Evolutionary conservation across 1,140 invertebrate genomes (phyloP).

Genomic region (Drosophila auraria): DNA sequence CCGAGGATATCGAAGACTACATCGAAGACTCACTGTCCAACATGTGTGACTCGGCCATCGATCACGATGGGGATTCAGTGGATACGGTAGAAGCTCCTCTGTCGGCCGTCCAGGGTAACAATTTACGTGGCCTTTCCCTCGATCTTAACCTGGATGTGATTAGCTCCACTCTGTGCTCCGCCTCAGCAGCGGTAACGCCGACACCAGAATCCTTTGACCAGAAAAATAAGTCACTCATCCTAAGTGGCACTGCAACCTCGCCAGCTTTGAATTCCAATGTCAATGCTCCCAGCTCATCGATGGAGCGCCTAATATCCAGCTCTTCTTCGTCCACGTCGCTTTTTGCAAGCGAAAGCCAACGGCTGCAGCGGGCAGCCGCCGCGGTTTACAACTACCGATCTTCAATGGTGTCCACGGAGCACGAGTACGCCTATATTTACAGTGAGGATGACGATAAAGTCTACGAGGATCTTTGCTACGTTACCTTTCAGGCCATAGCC

Average conservation of each 20-base stretch:
- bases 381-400: slow-evolving; percentile 78
- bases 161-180: not conserved
- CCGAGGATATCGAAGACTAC: slow-evolving; percentile 81
- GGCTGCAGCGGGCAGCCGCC: slow-evolving; percentile 71
- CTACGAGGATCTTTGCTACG: slow-evolving; percentile 95
- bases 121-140: slow-evolving; percentile 42
- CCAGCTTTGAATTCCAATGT: slow-evolving; percentile 1
- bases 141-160: slow-evolving; percentile 47
- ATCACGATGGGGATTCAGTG: slow-evolving; percentile 8
- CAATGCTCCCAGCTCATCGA: slow-evolving; percentile 1
- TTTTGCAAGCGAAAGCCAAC: slow-evolving; percentile 68
- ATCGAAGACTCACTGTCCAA: slow-evolving; percentile 77
- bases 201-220: slow-evolving; percentile 47
- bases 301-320: slow-evolving; percentile 22
- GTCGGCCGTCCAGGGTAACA: slow-evolving; percentile 24
- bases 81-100: not conserved
- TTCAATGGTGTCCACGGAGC: slow-evolving; percentile 64
- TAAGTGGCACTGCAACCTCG: not conserved
- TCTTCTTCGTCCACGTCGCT: slow-evolving; percentile 49
- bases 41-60: slow-evolving; percentile 69
- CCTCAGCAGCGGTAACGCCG: slow-evolving; percentile 44
- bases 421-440: slow-evolving; percentile 80
- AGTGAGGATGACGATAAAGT: slow-evolving; percentile 90
- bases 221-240: not conserved
- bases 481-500: slow-evolving; percentile 89